These are phyloP conservation scores for Periplaneta americana DNA, from an alignment of 1,140 invertebrate species.

Conservation along the genomic window DNA sequence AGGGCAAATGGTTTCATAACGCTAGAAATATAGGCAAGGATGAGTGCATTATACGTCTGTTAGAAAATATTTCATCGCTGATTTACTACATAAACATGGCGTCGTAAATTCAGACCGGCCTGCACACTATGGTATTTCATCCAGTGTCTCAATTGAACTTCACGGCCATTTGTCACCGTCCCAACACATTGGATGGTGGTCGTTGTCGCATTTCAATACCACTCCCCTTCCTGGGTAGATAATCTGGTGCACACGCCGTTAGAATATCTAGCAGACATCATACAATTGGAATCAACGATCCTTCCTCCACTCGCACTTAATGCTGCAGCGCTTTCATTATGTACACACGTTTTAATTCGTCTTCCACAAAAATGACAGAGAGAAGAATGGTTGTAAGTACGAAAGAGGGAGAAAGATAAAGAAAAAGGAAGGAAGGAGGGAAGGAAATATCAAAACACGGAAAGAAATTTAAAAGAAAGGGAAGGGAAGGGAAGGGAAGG, in stretches of 20 bases:
- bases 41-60: background rate
- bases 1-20: background rate
- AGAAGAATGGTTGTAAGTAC: too few relatives aligned
- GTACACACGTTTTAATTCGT: too few relatives aligned
- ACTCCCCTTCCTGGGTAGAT: background rate
- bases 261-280: too few relatives aligned
- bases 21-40: background rate
- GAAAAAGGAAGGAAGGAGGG: too few relatives aligned
- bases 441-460: too few relatives aligned
- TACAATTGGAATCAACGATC: too few relatives aligned
- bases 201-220: background rate
- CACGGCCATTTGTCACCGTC: background rate
- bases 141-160: background rate
- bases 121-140: background rate
- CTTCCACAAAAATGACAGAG: too few relatives aligned
- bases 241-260: background rate
- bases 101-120: background rate
- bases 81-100: background rate
- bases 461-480: too few relatives aligned
- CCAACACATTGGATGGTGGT: background rate
- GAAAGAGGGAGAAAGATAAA: too few relatives aligned
- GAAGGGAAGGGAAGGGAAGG: too few relatives aligned
- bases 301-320: too few relatives aligned
- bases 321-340: too few relatives aligned
- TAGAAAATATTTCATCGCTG: background rate